Conservation (phyloP, 53 echinoderm and acorn worm species). For the Paracentrotus lividus region DNA sequence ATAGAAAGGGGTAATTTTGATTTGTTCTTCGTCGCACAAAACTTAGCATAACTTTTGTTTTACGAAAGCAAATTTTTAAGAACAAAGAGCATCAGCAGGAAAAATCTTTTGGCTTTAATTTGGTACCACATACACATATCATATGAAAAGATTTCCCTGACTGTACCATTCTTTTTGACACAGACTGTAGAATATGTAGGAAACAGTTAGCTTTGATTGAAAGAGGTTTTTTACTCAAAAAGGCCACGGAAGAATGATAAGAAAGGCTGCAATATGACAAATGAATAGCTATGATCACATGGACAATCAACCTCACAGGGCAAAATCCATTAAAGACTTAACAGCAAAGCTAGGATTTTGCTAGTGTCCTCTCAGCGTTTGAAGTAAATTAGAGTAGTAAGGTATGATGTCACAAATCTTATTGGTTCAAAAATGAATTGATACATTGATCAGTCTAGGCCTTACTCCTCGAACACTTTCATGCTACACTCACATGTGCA, state of each 20-base stretch:
- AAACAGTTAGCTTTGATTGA: not conserved
- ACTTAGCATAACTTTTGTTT: too few relatives aligned
- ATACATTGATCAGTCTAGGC: too few relatives aligned
- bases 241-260: not conserved
- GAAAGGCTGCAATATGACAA: not conserved
- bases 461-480: not conserved
- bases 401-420: not conserved
- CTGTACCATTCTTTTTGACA: too few relatives aligned
- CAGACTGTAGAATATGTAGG: too few relatives aligned
- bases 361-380: not conserved
- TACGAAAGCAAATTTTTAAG: too few relatives aligned
- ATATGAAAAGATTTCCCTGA: too few relatives aligned
- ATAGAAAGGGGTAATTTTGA: too few relatives aligned
- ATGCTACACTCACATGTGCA: too few relatives aligned
- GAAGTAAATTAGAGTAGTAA: not conserved
- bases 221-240: not conserved
- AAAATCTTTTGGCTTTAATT: too few relatives aligned
- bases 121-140: too few relatives aligned
- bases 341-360: not conserved
- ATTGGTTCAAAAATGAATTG: not conserved
- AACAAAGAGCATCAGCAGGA: too few relatives aligned
- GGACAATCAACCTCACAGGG: constrained; percentile 2
- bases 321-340: not conserved
- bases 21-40: too few relatives aligned
- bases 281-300: not conserved